Base-by-base conservation (phyloP, 2,797 vertebrate species). In the Emydoidea blandingii region DNA sequence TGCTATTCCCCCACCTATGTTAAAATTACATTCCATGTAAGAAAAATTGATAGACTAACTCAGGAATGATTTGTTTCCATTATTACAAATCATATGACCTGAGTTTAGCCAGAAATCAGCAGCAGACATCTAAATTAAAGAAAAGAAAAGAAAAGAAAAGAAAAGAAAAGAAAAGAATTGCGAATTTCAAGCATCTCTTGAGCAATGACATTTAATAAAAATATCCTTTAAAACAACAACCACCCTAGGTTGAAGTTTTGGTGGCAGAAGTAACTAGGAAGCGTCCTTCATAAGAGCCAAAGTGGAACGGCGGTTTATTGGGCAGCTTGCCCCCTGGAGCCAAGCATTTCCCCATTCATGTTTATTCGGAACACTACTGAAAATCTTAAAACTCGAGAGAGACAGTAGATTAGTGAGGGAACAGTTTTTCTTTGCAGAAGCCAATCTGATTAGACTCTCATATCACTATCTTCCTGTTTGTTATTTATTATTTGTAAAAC, bases 221-320 rank as follows among this genome's bases (percentile, higher is more conserved):
- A 68, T 65, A 87, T 88, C 19, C 19, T 37, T 90, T 81, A 81
- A 53, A 80, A 53, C 68, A 53, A 12, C 5, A 3, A 59, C 5
- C 1, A 53, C 18, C 19, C 52, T 1, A 80, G 50, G 88, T 83
- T 3, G 15, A 34, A 80, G 87, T 3, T 54, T 54, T 93, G 50
- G 79, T 50, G 21, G 76, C 2, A n/a, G 81, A 74, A 93, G 41
- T 27, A 27, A 25, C 41, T 29, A 76, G 25, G 72, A 27, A 47
- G 41, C 41, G 15, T 25, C 41, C 41, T 76, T 47, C 72, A 47
- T 23, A 25, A 74, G 78, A 91, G 50, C 2, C 37, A 65, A 72
- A 83, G 50, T 0, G 0, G 11, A 41, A 12, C 76, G 6, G 80
- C 0, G 83, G 23, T 49, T 12, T 50, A 81, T 0, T 2, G 34